Conservation (phyloP, 2,113 vertebrate species). For the Rhineura floridana region DNA sequence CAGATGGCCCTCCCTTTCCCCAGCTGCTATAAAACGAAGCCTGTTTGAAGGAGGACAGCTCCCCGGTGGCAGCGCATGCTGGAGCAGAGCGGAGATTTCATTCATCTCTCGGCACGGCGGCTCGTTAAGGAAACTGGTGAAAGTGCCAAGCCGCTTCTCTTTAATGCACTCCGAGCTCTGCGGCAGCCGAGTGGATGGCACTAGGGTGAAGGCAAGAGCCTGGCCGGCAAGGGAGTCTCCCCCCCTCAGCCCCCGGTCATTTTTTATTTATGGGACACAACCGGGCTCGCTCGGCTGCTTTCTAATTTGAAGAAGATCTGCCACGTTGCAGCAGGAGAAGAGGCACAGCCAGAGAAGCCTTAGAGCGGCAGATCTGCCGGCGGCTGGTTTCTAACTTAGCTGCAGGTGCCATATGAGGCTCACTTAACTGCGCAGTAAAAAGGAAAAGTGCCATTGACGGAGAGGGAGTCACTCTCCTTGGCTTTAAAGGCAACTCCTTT, state of each 20-base stretch:
- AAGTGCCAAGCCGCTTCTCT: neutral
- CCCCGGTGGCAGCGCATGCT: fast-evolving
- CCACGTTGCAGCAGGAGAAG: fast-evolving
- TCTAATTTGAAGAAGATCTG: fast-evolving
- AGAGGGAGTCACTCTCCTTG: neutral
- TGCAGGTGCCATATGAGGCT: neutral
- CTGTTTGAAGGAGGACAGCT: neutral
- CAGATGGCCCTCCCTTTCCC: neutral
- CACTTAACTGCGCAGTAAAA: too few species aligned
- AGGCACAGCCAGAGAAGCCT: fast-evolving
- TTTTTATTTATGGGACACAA: fast-evolving
- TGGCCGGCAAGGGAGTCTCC: neutral
- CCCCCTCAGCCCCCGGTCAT: too few species aligned
- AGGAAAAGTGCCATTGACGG: too few species aligned
- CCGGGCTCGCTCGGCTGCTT: fast-evolving
- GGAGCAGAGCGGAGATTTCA: neutral
- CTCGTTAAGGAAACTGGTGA: neutral
- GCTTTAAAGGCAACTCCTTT: neutral
- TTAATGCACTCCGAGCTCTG: neutral
- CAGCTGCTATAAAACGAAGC: neutral
- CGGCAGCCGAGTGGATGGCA: neutral
- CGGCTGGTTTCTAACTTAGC: neutral
- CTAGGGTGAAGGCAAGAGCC: neutral
- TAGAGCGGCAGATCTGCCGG: neutral
- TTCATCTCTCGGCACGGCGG: fast-evolving